Evolutionary conservation across 2,888 invertebrate species (phyloP), one percentile per base, ranked within the genome.

Genomic region (Drosophila ustulata): DNA sequence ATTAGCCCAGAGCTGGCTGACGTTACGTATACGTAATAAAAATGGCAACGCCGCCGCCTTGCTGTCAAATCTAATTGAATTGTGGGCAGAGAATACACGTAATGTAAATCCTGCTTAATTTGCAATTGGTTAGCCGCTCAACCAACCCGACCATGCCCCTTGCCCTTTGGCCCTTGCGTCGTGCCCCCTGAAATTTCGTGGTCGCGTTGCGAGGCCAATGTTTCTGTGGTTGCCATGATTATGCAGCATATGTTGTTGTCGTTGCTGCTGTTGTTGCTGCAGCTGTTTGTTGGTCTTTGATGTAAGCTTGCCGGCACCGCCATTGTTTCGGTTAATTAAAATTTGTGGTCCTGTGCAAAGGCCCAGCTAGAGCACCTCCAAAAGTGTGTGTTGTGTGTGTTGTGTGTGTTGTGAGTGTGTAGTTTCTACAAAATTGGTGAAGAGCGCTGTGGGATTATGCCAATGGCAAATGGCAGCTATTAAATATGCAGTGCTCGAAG

Each of bases 271-370:
- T 30, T 50, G 32, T 58, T 23, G 50, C 11, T 50, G 39, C 34
- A 57, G 71, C 63, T 32, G 32, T 32, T 32, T 32, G 32, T 32
- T 32, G n/a, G n/a, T 4, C 72, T 77, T 80, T 80, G 87, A 78
- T 76, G 78, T 64, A 50, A 67, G 71, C 65, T 61, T 70, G 71
- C 32, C 45, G 25, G 13, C 9, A 11, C 78, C 78, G 87, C 78
- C 78, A 79, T 86, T 85, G 85, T 88, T 85, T 84, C 72, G 81
- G 87, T 86, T 86, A 86, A 86, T 86, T 86, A 86, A 86, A 80
- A 88, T 86, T 88, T 86, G 85, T 86, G 85, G 87, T 88, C 71
- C 68, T 63, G 62, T n/a, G 37, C n/a, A 11, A 3, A 11, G n/a
- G 37, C 37, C 37, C n/a, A 5, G 32, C 32, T 32, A 32, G 32